phyloP scores from a whole-genome alignment of 1,140 invertebrate species.

The Drosophila quadrilineata region DNA sequence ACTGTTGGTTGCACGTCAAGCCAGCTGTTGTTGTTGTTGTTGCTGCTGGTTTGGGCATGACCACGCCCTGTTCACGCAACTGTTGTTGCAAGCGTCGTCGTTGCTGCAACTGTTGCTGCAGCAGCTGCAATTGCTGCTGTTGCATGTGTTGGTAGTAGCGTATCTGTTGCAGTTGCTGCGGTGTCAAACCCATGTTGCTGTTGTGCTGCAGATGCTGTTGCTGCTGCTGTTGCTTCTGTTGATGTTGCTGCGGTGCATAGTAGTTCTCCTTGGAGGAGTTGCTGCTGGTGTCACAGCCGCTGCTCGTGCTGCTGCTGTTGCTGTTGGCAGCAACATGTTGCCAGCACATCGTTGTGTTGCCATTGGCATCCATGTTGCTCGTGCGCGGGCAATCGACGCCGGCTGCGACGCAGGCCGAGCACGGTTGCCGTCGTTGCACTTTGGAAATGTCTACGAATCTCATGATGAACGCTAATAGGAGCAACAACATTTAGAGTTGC shows the following conservation, averaged over 20 bases:
- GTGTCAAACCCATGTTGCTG: conserved; percentile 55
- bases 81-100: conserved; percentile 67
- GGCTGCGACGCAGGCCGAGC: conserved; percentile 49
- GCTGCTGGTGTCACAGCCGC: conserved; percentile 72
- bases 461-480: conserved; percentile 77
- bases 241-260: conserved; percentile 40
- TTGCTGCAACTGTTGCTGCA: conserved; percentile 71
- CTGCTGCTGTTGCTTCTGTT: conserved; percentile 43
- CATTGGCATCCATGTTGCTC: conserved; percentile 43
- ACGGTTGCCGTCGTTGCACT: conserved; percentile 52
- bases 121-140: conserved; percentile 70
- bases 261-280: conserved; percentile 74
- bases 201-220: conserved; percentile 27
- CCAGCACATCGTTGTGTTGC: conserved; percentile 53
- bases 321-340: conserved; percentile 57
- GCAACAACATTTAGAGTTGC: conserved; percentile 79
- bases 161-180: conserved; percentile 69
- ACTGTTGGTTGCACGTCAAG: conserved; percentile 75
- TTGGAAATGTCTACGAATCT: conserved; percentile 81
- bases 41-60: conserved; percentile 10
- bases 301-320: conserved; percentile 71
- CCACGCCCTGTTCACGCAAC: conserved; percentile 58
- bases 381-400: conserved; percentile 48
- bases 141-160: conserved; percentile 76
- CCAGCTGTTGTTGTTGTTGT: conserved; percentile 43